These are phyloP conservation scores for Apostichopus californicus DNA, from an alignment of 35 echinoderm and acorn worm genomes.

Conservation along the genomic window DNA sequence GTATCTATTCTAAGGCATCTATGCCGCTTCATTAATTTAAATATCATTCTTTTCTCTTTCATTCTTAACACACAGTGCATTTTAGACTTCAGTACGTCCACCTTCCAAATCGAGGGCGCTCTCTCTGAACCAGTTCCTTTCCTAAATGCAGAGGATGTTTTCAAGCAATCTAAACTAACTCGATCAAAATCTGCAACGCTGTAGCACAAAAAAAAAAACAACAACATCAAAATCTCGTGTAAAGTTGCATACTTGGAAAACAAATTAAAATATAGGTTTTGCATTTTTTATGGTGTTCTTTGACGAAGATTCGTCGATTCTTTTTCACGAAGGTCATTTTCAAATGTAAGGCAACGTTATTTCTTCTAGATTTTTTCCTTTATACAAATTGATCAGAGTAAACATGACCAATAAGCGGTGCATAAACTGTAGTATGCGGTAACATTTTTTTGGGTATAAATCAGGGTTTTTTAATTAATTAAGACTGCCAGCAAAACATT, in stretches of 20 bases:
- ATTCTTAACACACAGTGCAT: constrained; percentile 8
- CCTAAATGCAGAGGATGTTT: constrained; percentile 30
- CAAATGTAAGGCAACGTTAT: too few species aligned
- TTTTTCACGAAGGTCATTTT: too few species aligned
- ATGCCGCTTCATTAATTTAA: neutral
- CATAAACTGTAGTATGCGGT: too few species aligned
- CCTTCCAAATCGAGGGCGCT: constrained; percentile 44
- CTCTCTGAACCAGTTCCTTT: constrained; percentile 36
- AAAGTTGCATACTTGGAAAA: neutral
- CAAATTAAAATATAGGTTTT: neutral
- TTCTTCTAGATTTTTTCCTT: too few species aligned
- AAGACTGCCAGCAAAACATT: too few species aligned
- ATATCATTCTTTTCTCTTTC: neutral
- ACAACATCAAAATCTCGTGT: neutral
- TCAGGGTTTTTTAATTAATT: too few species aligned
- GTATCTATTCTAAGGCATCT: too few species aligned
- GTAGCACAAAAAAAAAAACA: neutral
- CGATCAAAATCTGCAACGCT: constrained; percentile 45
- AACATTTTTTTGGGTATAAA: too few species aligned
- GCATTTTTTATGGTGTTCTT: neutral
- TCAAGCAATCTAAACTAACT: constrained; percentile 23
- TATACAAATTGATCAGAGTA: too few species aligned
- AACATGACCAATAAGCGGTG: too few species aligned
- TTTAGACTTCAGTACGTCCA: constrained; percentile 29
- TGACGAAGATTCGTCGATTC: neutral